Base-by-base conservation (phyloP, 1,140 invertebrate species). In the Sinonovacula constricta region DNA sequence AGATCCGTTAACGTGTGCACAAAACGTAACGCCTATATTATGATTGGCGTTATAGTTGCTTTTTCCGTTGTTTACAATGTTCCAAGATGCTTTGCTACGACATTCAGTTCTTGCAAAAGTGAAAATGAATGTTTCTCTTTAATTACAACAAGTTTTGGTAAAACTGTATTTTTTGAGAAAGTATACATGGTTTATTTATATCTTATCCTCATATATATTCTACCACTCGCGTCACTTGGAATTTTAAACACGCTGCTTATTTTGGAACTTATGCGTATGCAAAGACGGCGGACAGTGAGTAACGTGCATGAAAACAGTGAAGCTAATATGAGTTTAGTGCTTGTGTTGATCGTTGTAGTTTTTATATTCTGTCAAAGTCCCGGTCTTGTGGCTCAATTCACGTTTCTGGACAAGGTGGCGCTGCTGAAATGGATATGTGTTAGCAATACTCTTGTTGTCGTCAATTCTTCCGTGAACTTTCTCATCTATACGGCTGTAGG, bases 391-490 rank as follows among this genome's bases (percentile, higher is more conserved):
- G 84, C 88, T 15, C 88, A 89, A 65, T 88, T 88, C 80, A 82
- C 86, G 65, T 77, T 86, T 74, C 31, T 84, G 56, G 54, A 67
- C 31, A 45, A 78, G 12, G n/a, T 59, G 31, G 80, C 81, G 2
- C 83, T 89, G 54, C 53, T 86, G 3, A 82, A 86, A 59, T 88
- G 85, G 83, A 51, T 88, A 31, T 85, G 86, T 45, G 78, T 89
- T 15, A 87, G 86, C 65, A 89, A 89, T 63, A 81, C 84, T 51
- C 60, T 89, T 3, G 87, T 89, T 79, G 83, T 86, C 26, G 56
- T 84, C 7, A 89, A 89, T 67, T 89, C 88, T 1, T 88, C 88
- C 39, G 86, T 89, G n/a, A 89, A 89, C 56, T 89, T 89, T 66
- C 83, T 89, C 26, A 88, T 89, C 36, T 89, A 89, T 74, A 88